A percentile compares a stretch with the other conserved stretches of the same genome.
These are phyloP conservation scores for Crocuta crocuta DNA, from an alignment of 2,113 vertebrate genomes.

Conservation along the genomic window DNA sequence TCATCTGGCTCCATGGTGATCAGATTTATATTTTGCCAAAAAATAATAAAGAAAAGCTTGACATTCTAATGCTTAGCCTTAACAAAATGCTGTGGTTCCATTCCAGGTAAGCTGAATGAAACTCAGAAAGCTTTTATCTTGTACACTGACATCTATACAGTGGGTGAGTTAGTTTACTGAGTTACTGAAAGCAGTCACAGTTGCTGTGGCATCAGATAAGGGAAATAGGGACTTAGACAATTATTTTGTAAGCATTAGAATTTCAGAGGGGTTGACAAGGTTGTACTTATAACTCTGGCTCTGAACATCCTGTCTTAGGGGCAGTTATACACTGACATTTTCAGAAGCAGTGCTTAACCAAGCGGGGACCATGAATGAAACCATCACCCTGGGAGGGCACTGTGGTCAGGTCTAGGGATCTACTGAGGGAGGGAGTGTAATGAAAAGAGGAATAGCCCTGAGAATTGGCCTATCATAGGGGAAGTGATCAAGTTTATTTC, in stretches of 20 bases:
- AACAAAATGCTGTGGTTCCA: background rate
- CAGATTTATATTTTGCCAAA: slow-evolving; percentile 44
- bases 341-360: slow-evolving; percentile 25
- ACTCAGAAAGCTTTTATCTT: background rate
- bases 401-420: background rate
- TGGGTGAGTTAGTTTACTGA: background rate
- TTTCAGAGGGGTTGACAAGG: background rate
- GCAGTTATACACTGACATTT: slow-evolving; percentile 44
- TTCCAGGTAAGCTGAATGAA: background rate
- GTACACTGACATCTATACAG: background rate
- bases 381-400: background rate
- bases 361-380: background rate
- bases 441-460: background rate
- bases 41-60: background rate
- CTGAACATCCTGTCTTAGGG: background rate
- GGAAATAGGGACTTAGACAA: background rate
- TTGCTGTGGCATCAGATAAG: background rate
- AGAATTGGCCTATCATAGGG: background rate
- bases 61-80: slow-evolving; percentile 24
- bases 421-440: background rate
- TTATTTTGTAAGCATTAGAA: slow-evolving; percentile 35
- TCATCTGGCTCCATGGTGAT: background rate
- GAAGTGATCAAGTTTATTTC: background rate
- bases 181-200: background rate
- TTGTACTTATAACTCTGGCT: background rate